Conservation (phyloP, 2,113 vertebrate species). For the Alexandromys fortis region DNA sequence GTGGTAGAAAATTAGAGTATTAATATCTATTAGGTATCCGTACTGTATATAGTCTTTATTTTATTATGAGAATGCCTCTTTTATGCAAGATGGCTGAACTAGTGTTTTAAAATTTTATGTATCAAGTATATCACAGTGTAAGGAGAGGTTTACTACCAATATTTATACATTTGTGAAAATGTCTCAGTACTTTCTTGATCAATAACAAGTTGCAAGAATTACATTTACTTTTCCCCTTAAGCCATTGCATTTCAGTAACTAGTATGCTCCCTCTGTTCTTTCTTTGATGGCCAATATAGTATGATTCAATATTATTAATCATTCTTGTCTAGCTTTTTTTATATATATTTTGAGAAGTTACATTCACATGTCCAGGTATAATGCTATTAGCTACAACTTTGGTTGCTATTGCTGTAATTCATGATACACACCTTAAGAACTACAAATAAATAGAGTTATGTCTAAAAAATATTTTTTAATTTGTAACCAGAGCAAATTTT, state of each 20-base stretch:
- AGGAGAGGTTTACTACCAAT: background rate
- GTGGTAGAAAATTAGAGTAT: background rate
- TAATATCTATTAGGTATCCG: background rate
- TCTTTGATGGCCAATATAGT: conserved; percentile 65
- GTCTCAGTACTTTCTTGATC: conserved; percentile 54
- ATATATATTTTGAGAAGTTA: conserved; percentile 78
- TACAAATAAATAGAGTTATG: conserved; percentile 68
- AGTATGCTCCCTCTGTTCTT: conserved; percentile 34
- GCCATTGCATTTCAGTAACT: conserved; percentile 67
- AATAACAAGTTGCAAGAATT: conserved; percentile 55
- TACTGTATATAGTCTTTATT: background rate
- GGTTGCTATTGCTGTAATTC: conserved; percentile 72
- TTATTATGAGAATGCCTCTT: background rate
- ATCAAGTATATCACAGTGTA: background rate
- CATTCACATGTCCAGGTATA: conserved; percentile 73
- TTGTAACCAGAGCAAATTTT: conserved; percentile 51
- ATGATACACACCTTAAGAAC: conserved; percentile 71
- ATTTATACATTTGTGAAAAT: conserved; percentile 60
- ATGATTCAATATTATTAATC: conserved; percentile 80
- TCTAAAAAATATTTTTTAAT: conserved; percentile 48
- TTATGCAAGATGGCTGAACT: background rate
- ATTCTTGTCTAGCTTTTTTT: conserved; percentile 78
- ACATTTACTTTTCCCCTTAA: conserved; percentile 29
- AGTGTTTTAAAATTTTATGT: conserved; percentile 44
- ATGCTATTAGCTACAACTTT: conserved; percentile 82